phyloP scores from a whole-genome alignment of 2,113 vertebrate genomes.

The Phylloscopus trochilus region DNA sequence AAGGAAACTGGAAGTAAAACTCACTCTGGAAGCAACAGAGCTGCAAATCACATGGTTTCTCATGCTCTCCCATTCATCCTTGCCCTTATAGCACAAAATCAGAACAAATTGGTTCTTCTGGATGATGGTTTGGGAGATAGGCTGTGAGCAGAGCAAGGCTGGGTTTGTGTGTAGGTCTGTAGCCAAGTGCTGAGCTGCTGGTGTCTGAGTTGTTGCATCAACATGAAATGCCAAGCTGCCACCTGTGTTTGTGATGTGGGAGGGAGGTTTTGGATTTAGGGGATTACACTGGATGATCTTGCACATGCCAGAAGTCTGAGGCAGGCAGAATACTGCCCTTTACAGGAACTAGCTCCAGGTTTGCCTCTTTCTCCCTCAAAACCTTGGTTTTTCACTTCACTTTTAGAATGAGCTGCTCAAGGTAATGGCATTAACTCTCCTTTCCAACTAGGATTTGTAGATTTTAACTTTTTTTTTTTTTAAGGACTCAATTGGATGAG shows the following conservation, averaged over 20 bases:
- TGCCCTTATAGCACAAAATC: neutral
- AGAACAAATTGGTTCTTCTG: neutral
- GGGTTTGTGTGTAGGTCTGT: neutral
- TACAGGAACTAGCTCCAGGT: neutral
- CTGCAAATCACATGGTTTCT: neutral
- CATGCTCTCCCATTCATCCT: neutral
- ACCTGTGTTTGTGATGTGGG: neutral
- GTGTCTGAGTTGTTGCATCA: neutral
- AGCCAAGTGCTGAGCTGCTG: neutral
- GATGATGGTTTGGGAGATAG: neutral
- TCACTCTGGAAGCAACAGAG: neutral
- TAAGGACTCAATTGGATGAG: accelerated
- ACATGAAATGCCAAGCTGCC: neutral
- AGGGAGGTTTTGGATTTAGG: neutral
- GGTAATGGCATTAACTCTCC: neutral
- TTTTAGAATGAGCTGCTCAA: neutral
- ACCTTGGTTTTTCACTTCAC: neutral
- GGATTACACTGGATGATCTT: neutral
- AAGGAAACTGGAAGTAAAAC: slow-evolving; percentile 1
- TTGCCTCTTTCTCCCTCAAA: neutral
- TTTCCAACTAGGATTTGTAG: neutral
- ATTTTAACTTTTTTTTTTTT: neutral
- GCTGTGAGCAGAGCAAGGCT: neutral
- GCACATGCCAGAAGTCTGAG: neutral
- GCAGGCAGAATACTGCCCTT: neutral